phyloP scores from a whole-genome alignment of 1,140 invertebrate species.

The Monomorium pharaonis region DNA sequence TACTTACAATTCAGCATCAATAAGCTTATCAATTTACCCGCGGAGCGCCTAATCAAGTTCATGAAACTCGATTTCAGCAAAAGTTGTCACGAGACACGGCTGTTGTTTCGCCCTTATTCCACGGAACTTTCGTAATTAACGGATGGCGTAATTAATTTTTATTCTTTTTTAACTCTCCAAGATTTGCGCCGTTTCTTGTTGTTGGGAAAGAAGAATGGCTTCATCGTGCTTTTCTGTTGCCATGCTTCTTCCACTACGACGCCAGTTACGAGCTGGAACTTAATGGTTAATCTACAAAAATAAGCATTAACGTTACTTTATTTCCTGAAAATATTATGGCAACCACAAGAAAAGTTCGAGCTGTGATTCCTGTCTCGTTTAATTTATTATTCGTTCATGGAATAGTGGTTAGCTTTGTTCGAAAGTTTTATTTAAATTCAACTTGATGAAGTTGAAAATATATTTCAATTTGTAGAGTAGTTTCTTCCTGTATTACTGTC shows the following conservation, averaged over 20 bases:
- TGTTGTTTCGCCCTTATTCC: constrained; percentile 21
- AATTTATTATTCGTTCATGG: background rate
- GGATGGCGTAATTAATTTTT: constrained; percentile 57
- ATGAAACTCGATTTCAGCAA: constrained; percentile 47
- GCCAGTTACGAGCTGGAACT: constrained; percentile 41
- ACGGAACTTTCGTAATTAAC: constrained; percentile 53
- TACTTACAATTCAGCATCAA: constrained; percentile 58
- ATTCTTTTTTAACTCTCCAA: constrained; percentile 41
- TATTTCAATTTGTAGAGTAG: background rate
- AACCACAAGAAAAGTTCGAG: background rate
- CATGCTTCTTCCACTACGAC: constrained; percentile 27
- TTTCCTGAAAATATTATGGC: constrained; percentile 51
- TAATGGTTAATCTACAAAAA: constrained; percentile 53
- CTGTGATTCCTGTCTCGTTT: constrained; percentile 25
- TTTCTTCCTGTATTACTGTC: constrained; percentile 12
- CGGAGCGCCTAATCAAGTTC: constrained; percentile 14
- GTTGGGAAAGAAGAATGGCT: constrained; percentile 41
- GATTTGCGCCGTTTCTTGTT: constrained; percentile 47
- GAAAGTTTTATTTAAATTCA: background rate
- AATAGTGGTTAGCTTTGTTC: background rate
- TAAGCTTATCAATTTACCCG: constrained; percentile 45
- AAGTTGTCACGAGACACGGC: constrained; percentile 10
- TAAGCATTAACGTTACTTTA: constrained; percentile 43
- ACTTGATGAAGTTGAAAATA: background rate
- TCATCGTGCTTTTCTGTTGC: constrained; percentile 27